These are phyloP conservation scores for Aporophyla nigra DNA, from an alignment of 2,888 invertebrate genomes.

Conservation along the genomic window DNA sequence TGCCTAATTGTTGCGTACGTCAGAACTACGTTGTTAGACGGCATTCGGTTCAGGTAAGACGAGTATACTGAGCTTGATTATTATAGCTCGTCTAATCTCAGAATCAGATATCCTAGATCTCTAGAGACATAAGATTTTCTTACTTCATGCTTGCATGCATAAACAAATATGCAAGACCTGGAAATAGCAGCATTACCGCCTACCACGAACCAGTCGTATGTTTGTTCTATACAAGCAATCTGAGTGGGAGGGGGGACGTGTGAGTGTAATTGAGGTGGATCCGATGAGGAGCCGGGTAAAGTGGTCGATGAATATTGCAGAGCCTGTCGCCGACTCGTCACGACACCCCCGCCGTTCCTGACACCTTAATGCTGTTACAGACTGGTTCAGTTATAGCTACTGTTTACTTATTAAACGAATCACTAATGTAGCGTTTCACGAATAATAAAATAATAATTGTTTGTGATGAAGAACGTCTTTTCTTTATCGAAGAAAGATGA, in stretches of 20 bases:
- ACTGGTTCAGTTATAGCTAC: conserved; percentile 39
- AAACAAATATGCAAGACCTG: conserved; percentile 44
- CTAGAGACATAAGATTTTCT: conserved; percentile 10
- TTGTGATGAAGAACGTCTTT: neutral
- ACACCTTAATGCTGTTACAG: conserved; percentile 64
- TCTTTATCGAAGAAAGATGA: neutral
- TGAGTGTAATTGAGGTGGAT: conserved; percentile 75
- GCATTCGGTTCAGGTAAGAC: neutral
- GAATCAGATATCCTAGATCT: conserved; percentile 15
- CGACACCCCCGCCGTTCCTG: conserved; percentile 69
- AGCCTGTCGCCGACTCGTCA: conserved; percentile 78
- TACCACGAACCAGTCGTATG: conserved; percentile 51
- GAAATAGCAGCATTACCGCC: conserved; percentile 48
- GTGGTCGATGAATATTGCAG: conserved; percentile 88
- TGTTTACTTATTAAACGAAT: conserved; percentile 50
- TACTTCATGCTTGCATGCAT: conserved; percentile 1
- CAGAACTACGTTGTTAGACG: conserved; percentile 17
- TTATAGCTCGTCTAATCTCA: conserved; percentile 9
- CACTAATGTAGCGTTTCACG: conserved; percentile 25
- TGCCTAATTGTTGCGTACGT: conserved; percentile 21
- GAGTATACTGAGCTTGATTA: conserved; percentile 17
- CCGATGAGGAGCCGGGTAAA: conserved; percentile 77
- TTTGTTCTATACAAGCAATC: conserved; percentile 64
- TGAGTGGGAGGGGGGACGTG: conserved; percentile 64
- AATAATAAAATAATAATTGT: conserved; percentile 4